Evolutionary conservation across 2,888 invertebrate species (phyloP), one percentile per base, ranked within the genome.

Genomic region (Lamellibrachia columna): DNA sequence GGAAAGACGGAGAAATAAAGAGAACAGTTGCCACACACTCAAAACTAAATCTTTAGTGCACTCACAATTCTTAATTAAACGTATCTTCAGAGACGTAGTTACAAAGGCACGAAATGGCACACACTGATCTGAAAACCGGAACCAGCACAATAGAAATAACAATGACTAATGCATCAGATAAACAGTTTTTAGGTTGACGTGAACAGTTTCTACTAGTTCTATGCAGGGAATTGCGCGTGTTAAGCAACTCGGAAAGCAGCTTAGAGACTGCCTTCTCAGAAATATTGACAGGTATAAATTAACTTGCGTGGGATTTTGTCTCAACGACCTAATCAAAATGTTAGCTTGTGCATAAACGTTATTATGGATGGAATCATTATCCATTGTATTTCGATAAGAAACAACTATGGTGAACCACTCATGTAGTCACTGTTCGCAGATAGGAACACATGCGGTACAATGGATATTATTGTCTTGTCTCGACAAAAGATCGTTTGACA

Each of bases 401-500:
- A n/a, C 22, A 6, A 6, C 22, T 75, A 4, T 75, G 15, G 75
- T 75, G 75, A 22, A 75, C 15, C 3, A 6, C 75, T 22, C 75
- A 75, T 75, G 15, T 75, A 75, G 3, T 22, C 75, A 75, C n/a
- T 75, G 75, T 22, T 75, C 15, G 22, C 75, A 75, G 22, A 75
- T 22, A n/a, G 3, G 75, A 75, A 75, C 15, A 75, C 22, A 75
- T 75, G 75, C 6, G n/a, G n/a, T 75, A 40, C n/a, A 75, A 22
- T n/a, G 15, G n/a, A 22, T 75, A 75, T 75, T 75, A 22, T 75
- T 75, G 75, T 22, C 75, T 75, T 75, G 75, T 75, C 75, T 75
- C 75, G n/a, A 75, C 75, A 75, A 75, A 75, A 75, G 75, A 75
- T 22, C 75, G 75, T 22, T 75, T 75, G 75, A 75, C n/a, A 75